A percentile compares a stretch with the other conserved stretches of the same genome.
These are phyloP conservation scores for Dryoscopus gambensis DNA, from an alignment of 2,113 vertebrate genomes.

Conservation along the genomic window DNA sequence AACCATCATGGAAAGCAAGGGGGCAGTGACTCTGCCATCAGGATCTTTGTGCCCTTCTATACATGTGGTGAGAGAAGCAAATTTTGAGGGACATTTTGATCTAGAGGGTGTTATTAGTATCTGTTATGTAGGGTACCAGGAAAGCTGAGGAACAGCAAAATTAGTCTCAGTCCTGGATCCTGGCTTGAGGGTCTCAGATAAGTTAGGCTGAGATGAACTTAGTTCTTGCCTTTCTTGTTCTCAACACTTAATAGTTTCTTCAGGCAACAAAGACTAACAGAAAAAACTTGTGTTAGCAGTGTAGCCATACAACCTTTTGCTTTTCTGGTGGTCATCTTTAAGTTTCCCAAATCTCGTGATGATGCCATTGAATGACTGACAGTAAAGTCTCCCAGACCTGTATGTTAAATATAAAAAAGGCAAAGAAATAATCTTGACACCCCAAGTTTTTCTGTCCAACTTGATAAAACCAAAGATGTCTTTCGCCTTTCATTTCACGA, in stretches of 20 bases:
- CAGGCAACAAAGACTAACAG: not conserved
- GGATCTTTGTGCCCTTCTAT: not conserved
- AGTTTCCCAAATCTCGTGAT: not conserved
- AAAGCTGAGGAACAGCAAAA: not conserved
- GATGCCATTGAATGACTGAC: not conserved
- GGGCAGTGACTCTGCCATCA: not conserved
- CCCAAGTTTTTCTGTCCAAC: not conserved
- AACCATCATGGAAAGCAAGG: not conserved
- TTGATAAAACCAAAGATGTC: fast-evolving
- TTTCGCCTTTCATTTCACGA: not conserved
- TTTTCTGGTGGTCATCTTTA: not conserved
- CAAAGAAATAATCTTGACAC: not conserved
- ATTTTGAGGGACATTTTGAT: not conserved
- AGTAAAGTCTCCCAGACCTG: not conserved
- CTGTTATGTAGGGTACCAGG: not conserved
- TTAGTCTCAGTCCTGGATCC: not conserved
- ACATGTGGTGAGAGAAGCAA: not conserved
- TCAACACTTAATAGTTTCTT: not conserved
- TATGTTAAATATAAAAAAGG: not conserved
- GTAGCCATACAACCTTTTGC: not conserved
- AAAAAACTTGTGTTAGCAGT: not conserved
- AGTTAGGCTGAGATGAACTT: not conserved
- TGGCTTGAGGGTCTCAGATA: not conserved
- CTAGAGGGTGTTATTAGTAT: not conserved
- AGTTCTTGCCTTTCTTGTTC: not conserved